Evolutionary conservation across 2,797 vertebrate species (phyloP).

Genomic region (Phrynocephalus guinanensis): DNA sequence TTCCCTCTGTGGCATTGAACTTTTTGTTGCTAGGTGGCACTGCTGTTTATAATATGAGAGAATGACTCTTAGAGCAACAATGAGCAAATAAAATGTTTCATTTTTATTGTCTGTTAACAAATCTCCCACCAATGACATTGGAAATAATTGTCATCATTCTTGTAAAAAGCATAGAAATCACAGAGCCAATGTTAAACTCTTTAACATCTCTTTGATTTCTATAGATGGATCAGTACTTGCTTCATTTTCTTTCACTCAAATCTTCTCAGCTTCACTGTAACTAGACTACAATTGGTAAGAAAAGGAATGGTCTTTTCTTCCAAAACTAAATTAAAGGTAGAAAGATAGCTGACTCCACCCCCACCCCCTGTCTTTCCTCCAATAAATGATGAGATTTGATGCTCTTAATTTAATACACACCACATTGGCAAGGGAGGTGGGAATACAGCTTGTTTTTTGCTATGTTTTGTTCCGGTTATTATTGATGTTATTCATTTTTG

Average conservation of each 20-base stretch:
- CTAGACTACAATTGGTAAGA: not conserved
- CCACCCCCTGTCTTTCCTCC: not conserved
- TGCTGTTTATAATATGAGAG: not conserved
- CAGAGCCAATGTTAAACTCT: not conserved
- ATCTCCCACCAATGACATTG: not conserved
- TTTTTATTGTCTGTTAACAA: constrained; percentile 12
- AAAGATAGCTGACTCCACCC: not conserved
- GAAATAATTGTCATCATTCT: constrained; percentile 25
- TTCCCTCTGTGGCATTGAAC: not conserved
- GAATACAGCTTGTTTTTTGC: too few species aligned
- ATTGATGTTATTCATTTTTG: too few species aligned
- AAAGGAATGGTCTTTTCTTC: not conserved
- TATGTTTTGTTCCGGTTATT: too few species aligned
- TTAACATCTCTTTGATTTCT: not conserved
- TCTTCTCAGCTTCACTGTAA: not conserved
- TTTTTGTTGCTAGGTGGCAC: constrained; percentile 5
- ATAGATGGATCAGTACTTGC: not conserved
- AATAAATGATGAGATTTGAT: not conserved
- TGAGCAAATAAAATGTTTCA: not conserved
- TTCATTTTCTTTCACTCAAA: not conserved
- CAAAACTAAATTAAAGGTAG: not conserved
- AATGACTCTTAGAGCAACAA: constrained; percentile 28
- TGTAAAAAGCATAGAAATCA: not conserved
- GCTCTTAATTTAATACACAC: not conserved
- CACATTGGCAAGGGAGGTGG: not conserved